These are phyloP conservation scores for Schrankia costaestrigalis DNA, from an alignment of 2,888 invertebrate genomes.

Conservation along the genomic window DNA sequence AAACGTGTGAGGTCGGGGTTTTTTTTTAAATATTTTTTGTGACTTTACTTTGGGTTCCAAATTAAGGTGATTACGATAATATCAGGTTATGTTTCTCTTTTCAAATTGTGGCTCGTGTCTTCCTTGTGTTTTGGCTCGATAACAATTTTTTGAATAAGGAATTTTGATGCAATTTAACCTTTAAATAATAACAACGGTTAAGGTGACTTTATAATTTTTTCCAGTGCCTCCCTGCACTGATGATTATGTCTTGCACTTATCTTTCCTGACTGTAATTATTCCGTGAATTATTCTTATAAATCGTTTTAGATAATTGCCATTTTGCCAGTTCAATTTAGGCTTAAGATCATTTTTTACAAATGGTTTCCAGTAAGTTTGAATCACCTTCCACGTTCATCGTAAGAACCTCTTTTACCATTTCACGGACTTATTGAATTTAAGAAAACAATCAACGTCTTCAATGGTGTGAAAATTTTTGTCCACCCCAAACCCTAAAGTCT, in stretches of 20 bases:
- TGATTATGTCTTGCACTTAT: too few species aligned
- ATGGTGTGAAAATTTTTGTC: slow-evolving; percentile 53
- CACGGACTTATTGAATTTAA: slow-evolving; percentile 40
- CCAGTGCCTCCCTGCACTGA: too few species aligned
- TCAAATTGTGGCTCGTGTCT: slow-evolving; percentile 28
- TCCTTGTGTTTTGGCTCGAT: slow-evolving; percentile 18
- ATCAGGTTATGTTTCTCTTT: slow-evolving; percentile 22
- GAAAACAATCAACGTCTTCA: slow-evolving; percentile 51
- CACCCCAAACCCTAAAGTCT: slow-evolving; percentile 21
- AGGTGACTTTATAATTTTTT: slow-evolving; percentile 12
- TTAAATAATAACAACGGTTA: slow-evolving; percentile 20
- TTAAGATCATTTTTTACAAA: slow-evolving; percentile 6
- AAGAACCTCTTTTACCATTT: slow-evolving; percentile 20
- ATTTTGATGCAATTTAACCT: slow-evolving; percentile 16
- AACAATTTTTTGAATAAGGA: slow-evolving; percentile 24
- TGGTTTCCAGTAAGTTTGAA: too few species aligned
- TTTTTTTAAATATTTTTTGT: slow-evolving; percentile 43
- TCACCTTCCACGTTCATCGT: too few species aligned
- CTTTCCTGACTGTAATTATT: too few species aligned
- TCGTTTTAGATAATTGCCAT: slow-evolving; percentile 1
- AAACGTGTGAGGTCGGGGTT: slow-evolving; percentile 60
- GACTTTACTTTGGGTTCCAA: slow-evolving; percentile 52
- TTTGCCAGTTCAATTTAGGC: neutral
- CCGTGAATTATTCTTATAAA: slow-evolving; percentile 2
- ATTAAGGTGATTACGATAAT: slow-evolving; percentile 45